phyloP scores from a whole-genome alignment of 1,140 invertebrate species.

The Brachionus manjavacas region DNA sequence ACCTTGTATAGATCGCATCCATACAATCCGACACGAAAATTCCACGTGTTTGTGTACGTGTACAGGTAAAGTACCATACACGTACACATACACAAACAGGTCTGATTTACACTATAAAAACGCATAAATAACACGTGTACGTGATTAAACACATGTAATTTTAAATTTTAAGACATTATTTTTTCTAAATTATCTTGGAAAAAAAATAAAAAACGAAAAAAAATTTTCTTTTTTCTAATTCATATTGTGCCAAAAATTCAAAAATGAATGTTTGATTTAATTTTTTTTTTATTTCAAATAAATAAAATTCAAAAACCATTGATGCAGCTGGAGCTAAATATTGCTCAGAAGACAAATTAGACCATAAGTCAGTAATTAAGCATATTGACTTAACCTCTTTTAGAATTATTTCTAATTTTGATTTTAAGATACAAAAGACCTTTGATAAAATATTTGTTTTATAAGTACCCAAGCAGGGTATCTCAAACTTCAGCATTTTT shows the following conservation, averaged over 20 bases:
- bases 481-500: background rate
- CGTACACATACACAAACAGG: background rate
- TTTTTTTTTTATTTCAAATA: no score
- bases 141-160: no score
- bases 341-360: background rate
- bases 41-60: background rate
- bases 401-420: background rate
- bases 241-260: no score
- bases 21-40: background rate
- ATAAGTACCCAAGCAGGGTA: background rate
- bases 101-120: no score
- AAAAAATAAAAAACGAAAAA: no score
- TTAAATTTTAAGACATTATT: no score
- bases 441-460: background rate
- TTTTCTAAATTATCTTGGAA: no score
- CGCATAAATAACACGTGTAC: no score
- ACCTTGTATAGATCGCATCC: no score
- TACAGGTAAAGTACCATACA: background rate
- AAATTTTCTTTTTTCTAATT: no score
- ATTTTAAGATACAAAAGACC: background rate
- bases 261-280: no score
- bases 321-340: background rate
- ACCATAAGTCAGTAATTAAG: background rate
- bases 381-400: background rate
- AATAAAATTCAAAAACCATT: no score